phyloP scores from a whole-genome alignment of 2,113 vertebrate species.

The Paracanthobrama guichenoti region DNA sequence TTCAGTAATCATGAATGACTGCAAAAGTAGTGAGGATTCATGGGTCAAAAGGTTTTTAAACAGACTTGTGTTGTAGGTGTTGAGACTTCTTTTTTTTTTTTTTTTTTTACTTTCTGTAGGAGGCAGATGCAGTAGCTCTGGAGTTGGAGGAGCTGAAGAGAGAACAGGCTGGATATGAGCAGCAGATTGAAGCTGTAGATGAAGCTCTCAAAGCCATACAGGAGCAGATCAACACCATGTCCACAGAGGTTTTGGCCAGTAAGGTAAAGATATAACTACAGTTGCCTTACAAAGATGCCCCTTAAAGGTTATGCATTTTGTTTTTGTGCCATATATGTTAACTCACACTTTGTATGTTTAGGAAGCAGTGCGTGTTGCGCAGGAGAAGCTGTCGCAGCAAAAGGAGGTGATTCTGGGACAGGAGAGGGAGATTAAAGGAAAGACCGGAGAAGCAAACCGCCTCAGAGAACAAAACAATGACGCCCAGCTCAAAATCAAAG shows the following conservation, averaged over 20 bases:
- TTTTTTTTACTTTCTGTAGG: conserved; percentile 79
- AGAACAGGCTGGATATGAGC: conserved; percentile 81
- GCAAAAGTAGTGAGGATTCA: too few species aligned
- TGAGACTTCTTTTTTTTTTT: background rate
- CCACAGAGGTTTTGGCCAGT: conserved; percentile 77
- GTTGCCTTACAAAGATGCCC: background rate
- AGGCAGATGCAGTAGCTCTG: conserved; percentile 82
- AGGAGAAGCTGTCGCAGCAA: conserved; percentile 83
- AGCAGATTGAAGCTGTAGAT: conserved; percentile 83
- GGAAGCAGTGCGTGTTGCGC: conserved; percentile 83
- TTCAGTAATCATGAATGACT: too few species aligned
- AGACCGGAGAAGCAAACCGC: conserved; percentile 75
- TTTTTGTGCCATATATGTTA: conserved; percentile 1
- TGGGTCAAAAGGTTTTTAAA: too few species aligned
- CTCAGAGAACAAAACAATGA: conserved; percentile 83
- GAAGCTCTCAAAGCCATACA: conserved; percentile 80
- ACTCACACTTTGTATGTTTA: conserved; percentile 56
- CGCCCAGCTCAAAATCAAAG: conserved; percentile 86
- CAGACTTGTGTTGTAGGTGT: too few species aligned
- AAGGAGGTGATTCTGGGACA: conserved; percentile 83
- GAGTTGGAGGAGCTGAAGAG: conserved; percentile 86
- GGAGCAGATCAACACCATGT: conserved; percentile 80
- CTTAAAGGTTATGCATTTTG: background rate
- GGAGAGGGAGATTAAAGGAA: conserved; percentile 83
- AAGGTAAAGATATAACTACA: conserved; percentile 72